Conservation (phyloP, 2,113 vertebrate genomes). For the Rhombomys opimus region DNA sequence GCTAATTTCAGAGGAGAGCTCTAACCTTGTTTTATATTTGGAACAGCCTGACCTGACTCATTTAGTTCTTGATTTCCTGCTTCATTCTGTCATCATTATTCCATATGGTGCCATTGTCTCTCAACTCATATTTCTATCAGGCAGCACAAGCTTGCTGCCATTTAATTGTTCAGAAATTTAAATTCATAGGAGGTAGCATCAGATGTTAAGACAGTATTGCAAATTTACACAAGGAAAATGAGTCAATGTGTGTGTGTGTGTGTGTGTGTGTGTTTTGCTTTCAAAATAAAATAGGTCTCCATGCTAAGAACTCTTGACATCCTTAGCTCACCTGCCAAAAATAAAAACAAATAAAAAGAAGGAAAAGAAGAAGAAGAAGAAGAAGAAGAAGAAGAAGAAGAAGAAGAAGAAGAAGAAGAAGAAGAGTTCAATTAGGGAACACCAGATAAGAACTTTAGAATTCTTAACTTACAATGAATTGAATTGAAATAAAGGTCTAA, state of each 20-base stretch:
- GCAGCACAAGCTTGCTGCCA: slow-evolving; percentile 72
- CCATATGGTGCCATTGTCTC: slow-evolving; percentile 78
- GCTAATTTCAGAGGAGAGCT: slow-evolving; percentile 10
- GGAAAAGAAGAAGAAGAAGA: slow-evolving; percentile 39
- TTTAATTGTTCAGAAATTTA: slow-evolving; percentile 83
- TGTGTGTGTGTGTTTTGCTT: slow-evolving; percentile 56
- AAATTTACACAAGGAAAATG: slow-evolving; percentile 83
- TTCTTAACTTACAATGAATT: slow-evolving; percentile 41
- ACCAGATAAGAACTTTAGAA: slow-evolving; percentile 66
- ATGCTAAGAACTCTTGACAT: slow-evolving; percentile 66
- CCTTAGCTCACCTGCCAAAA: slow-evolving; percentile 37
- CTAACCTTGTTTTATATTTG: slow-evolving; percentile 59
- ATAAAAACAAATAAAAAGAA: too few species aligned
- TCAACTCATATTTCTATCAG: slow-evolving; percentile 79
- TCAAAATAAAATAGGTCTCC: slow-evolving; percentile 64
- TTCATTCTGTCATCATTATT: slow-evolving; percentile 73
- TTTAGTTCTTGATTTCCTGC: slow-evolving; percentile 69
- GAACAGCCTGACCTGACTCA: background rate
- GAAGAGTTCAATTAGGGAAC: slow-evolving; percentile 60
- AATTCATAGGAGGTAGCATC: slow-evolving; percentile 75
- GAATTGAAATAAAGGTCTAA: slow-evolving; percentile 16
- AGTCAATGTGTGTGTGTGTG: slow-evolving; percentile 46
- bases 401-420: background rate
- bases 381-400: background rate
- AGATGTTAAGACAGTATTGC: slow-evolving; percentile 78